These are phyloP conservation scores for Tringa solitaria DNA, from an alignment of 2,113 vertebrate species.

Conservation along the genomic window DNA sequence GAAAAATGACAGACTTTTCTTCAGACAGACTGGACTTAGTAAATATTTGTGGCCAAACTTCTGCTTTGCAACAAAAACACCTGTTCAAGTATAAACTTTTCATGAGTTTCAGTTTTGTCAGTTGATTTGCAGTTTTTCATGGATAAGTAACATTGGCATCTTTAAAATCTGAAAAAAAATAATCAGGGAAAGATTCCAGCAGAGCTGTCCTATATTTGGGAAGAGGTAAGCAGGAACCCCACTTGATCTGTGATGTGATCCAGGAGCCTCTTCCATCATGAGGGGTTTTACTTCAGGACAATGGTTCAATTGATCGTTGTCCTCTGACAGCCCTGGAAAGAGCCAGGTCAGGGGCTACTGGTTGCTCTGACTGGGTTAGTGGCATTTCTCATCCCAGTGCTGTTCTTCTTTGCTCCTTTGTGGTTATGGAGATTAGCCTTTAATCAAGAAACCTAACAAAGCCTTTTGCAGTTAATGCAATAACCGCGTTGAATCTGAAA, in stretches of 20 bases:
- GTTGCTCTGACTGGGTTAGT: not conserved
- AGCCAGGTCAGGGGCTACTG: rapidly evolving
- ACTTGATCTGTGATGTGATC: not conserved
- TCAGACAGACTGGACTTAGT: not conserved
- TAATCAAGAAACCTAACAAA: not conserved
- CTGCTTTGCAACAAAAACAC: not conserved
- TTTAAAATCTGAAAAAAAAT: not conserved
- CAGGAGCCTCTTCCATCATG: not conserved
- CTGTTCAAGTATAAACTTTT: not conserved
- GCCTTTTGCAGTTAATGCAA: not conserved
- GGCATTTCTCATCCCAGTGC: not conserved
- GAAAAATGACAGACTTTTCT: not conserved
- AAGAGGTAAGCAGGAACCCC: not conserved
- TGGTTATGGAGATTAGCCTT: not conserved
- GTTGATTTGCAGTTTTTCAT: not conserved
- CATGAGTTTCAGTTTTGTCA: not conserved
- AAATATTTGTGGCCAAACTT: not conserved
- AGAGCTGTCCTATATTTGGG: not conserved
- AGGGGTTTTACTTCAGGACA: not conserved
- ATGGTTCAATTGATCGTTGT: rapidly evolving
- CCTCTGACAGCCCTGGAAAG: not conserved
- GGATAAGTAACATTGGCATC: not conserved
- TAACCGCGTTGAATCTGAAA: not conserved
- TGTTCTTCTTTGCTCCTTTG: not conserved
- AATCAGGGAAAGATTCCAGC: not conserved